These are phyloP conservation scores for Zoroaster sp. DNA, from an alignment of 53 echinoderm and acorn worm species.

Conservation along the genomic window DNA sequence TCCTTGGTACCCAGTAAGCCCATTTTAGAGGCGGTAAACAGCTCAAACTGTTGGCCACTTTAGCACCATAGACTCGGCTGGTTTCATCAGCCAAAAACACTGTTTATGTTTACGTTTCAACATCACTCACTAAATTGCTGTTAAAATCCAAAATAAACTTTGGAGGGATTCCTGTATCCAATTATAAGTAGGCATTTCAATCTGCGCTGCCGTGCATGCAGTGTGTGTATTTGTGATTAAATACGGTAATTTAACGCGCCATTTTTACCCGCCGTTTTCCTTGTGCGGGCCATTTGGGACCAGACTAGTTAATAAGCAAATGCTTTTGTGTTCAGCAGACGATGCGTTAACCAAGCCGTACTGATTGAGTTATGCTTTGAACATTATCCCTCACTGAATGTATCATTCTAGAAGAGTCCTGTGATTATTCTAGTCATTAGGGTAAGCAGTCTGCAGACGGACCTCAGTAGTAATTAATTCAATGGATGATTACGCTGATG, in stretches of 20 bases:
- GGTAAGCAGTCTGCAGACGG: conserved; percentile 27
- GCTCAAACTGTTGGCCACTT: too few relatives aligned
- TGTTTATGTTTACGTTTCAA: too few relatives aligned
- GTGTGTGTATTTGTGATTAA: background rate
- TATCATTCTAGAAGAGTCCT: background rate
- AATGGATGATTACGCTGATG: background rate
- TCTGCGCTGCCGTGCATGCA: background rate
- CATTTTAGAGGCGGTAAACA: too few relatives aligned
- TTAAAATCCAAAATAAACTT: background rate
- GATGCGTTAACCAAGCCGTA: background rate
- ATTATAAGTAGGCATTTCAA: background rate
- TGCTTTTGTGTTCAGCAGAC: background rate
- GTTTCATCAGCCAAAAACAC: too few relatives aligned
- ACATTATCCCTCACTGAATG: conserved; percentile 3
- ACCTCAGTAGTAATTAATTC: background rate
- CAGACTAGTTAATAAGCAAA: conserved; percentile 17
- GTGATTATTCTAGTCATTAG: background rate
- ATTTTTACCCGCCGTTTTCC: background rate
- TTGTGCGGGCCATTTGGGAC: background rate
- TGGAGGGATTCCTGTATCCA: background rate
- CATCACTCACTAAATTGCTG: background rate
- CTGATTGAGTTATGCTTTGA: conserved; percentile 28
- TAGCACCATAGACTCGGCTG: too few relatives aligned
- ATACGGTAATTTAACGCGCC: conserved; percentile 39
- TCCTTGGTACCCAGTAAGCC: too few relatives aligned